Evolutionary conservation across 2,888 invertebrate genomes (phyloP).

Genomic region (Morinoia aosen): DNA sequence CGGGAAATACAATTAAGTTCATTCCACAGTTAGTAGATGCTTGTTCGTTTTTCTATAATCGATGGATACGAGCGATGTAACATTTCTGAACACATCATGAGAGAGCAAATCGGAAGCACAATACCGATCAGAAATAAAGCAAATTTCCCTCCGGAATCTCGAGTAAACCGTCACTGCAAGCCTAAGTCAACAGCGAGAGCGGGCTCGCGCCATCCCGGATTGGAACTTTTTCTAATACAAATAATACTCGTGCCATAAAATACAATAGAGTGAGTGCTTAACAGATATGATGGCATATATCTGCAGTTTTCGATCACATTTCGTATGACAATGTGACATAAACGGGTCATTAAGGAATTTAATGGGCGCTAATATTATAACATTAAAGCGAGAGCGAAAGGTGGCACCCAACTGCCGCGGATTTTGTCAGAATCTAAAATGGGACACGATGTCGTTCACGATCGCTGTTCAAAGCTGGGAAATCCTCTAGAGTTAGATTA

Average conservation of each 20-base stretch:
- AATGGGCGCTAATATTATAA: conserved; percentile 52
- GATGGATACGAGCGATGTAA: not conserved
- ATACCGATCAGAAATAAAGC: not conserved
- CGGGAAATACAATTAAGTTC: not conserved
- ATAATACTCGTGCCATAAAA: conserved; percentile 40
- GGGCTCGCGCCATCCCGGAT: not conserved
- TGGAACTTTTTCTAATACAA: conserved; percentile 26
- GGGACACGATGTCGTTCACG: not conserved
- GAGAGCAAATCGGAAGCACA: not conserved
- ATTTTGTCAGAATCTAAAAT: conserved; percentile 9
- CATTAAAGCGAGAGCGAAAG: conserved; percentile 32
- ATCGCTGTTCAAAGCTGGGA: not conserved
- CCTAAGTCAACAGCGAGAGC: not conserved
- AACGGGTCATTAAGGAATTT: conserved; percentile 51
- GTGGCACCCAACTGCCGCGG: not conserved
- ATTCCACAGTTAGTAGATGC: not conserved
- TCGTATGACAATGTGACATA: conserved; percentile 53
- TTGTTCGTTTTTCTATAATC: not conserved
- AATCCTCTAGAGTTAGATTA: not conserved
- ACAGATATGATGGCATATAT: conserved; percentile 48
- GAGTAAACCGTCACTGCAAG: conserved; percentile 6
- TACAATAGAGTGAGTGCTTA: conserved; percentile 51
- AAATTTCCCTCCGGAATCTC: conserved; percentile 9
- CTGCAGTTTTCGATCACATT: conserved; percentile 51
- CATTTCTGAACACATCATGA: not conserved